A percentile compares a stretch with the other conserved stretches of the same genome.
These are phyloP conservation scores for Rhabdomys dilectus DNA, from an alignment of 2,113 vertebrate species.

Conservation along the genomic window DNA sequence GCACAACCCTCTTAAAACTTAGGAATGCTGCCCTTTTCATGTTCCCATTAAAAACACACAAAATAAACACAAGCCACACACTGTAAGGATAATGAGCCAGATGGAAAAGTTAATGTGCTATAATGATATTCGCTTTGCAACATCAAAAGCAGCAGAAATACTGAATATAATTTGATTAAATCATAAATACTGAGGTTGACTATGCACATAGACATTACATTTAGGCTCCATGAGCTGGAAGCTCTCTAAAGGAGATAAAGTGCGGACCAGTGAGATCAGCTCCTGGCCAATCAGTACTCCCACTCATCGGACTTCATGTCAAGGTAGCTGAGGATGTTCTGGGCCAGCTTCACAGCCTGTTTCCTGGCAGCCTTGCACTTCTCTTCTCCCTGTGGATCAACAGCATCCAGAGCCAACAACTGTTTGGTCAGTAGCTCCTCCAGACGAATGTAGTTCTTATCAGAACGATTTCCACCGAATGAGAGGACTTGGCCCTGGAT, in stretches of 20 bases:
- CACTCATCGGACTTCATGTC: slow-evolving; percentile 99
- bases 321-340: slow-evolving; percentile 97
- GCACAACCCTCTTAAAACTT: slow-evolving; percentile 44
- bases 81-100: slow-evolving; percentile 66
- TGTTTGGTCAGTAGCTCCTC: slow-evolving; percentile 98
- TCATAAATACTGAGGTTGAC: slow-evolving; percentile 71
- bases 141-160: slow-evolving; percentile 71
- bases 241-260: slow-evolving; percentile 54
- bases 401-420: slow-evolving; percentile 95
- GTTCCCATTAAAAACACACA: slow-evolving; percentile 43
- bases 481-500: slow-evolving; percentile 95
- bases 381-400: slow-evolving; percentile 95
- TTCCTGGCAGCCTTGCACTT: slow-evolving; percentile 93
- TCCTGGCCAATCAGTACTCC: slow-evolving; percentile 90
- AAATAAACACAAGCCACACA: slow-evolving; percentile 12
- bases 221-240: neutral
- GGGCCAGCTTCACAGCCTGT: slow-evolving; percentile 97
- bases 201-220: slow-evolving; percentile 33
- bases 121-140: slow-evolving; percentile 68
- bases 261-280: neutral
- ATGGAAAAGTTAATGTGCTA: slow-evolving; percentile 78
- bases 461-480: slow-evolving; percentile 94
- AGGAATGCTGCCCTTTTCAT: slow-evolving; percentile 42
- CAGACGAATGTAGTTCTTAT: slow-evolving; percentile 96
- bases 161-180: slow-evolving; percentile 72